Percentiles rank a stretch among this genome's conserved stretches.
These are phyloP conservation scores for Silurus meridionalis DNA, from an alignment of 2,113 vertebrate genomes.

Conservation along the genomic window DNA sequence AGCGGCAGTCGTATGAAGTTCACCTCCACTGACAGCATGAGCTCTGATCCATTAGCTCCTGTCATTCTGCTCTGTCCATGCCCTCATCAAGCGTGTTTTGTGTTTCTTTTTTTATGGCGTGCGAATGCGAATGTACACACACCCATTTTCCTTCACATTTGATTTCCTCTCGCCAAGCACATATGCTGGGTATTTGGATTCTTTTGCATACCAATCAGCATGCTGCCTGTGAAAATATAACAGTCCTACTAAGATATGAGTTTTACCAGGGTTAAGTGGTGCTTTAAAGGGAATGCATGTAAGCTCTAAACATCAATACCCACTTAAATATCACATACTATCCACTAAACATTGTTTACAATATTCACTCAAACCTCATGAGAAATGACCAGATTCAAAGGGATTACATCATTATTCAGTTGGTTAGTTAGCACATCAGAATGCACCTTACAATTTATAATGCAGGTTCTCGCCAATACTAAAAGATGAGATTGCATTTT, in stretches of 20 bases:
- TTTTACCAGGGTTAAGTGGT: background rate
- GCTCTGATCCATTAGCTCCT: constrained; percentile 59
- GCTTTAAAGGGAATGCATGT: background rate
- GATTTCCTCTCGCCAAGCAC: constrained; percentile 43
- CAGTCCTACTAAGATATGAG: background rate
- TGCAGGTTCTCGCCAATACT: background rate
- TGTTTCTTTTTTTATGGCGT: constrained; percentile 31
- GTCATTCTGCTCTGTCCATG: constrained; percentile 57
- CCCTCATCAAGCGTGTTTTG: constrained; percentile 53
- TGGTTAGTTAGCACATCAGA: background rate
- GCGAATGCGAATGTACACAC: constrained; percentile 35
- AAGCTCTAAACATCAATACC: background rate
- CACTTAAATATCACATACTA: background rate
- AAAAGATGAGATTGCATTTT: constrained; percentile 20
- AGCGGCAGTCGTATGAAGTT: constrained; percentile 50
- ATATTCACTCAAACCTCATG: background rate
- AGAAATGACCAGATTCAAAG: background rate
- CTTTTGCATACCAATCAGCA: constrained; percentile 33
- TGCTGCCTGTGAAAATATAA: constrained; percentile 18
- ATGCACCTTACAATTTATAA: background rate
- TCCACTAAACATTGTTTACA: background rate
- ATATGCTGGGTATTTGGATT: constrained; percentile 32
- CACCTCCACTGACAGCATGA: constrained; percentile 64
- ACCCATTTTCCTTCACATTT: constrained; percentile 39
- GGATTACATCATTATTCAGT: background rate